Base-by-base conservation (phyloP, 2,113 vertebrate genomes). In the Macquaria australasica region DNA sequence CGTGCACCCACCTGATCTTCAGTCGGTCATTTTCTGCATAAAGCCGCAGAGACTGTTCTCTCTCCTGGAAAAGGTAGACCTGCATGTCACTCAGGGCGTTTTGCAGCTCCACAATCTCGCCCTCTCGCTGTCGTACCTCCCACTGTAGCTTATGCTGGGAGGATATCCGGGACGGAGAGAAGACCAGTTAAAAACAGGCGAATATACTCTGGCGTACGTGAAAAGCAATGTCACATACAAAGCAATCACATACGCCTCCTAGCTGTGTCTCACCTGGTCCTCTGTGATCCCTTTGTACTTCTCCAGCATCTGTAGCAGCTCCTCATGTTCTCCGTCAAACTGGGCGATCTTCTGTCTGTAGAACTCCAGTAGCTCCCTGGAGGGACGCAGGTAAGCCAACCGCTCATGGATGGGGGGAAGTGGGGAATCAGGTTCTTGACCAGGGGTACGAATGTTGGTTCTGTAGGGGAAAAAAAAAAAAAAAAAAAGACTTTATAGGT, bases 41-140 rank as follows among this genome's bases (percentile, higher is more conserved):
- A n/a, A 99, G 97, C 8, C 97, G 95, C 31, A 99, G 94, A 2
- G 97, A 97, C 0, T 98, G 97, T 66, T 99, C 98, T 63, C 97
- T 95, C 79, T 99, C 98, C 89, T 99, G 97, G 92, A 97, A 99
- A 10, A 99, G 97, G 90, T 94, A 98, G 73, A 98, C 94, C 85
- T 99, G 98, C 97, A 99, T 97, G 66, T 99, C 98, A 62, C 98
- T 98, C 72, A 99, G 91, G 16, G 98, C 98, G 58, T 96, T 99
- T 84, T 99, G 97, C 85, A 99, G 88, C 91, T 98, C 97, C 0
- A 88, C 91, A 25, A 97, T 96, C 93, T 99, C 98, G 73, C 96
- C 96, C 64, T 99, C 98, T 1, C 97, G 93, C 93, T 97, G 97
- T 20, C 83, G 95, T 12, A 99, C 80, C 60, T 98, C 97, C 95